Base-by-base conservation (phyloP, 2,888 invertebrate species). In the Tyria jacobaeae region DNA sequence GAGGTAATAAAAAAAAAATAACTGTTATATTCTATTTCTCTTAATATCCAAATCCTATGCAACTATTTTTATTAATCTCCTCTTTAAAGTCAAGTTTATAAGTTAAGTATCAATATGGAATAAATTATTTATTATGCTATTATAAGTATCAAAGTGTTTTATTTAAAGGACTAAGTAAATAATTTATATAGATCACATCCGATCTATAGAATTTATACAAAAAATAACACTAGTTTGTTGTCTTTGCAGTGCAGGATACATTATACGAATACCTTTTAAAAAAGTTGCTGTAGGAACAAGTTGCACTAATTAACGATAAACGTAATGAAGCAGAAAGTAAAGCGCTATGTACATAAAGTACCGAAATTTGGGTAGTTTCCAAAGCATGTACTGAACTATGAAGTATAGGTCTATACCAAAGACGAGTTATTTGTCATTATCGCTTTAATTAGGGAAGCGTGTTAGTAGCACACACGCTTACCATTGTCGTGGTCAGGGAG, bases 401-500 rank as follows among this genome's bases (percentile, higher is more conserved):
- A 12, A 21, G 12, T 4, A 4, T 21, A 1, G 12, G 5, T 12
- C 12, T 0, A 21, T 21, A 44, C 1, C 1, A 21, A 44, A 3
- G 3, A 44, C 17, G 21, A 17, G 39, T 17, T 17, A n/a, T 41
- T 17, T 17, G 9, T 4, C 6, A 27, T 27, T 6, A 27, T 27
- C 27, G 27, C 27, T 31, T 31, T 31, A 31, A 31, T 31, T 7
- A 4, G 7, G 27, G 47, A 5, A 37, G n/a, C 2, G 5, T 53
- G 35, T 58, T 58, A 54, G 54, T 58, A 44, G 27, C 41, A 52
- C 51, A 62, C 56, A 55, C 44, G 53, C 55, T 87, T 79, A 94
- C 94, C 93, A 77, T 88, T 87, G 62, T 94, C 94, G 57, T 91
- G 88, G 75, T 94, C 94, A 61, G 91, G 89, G 62, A 91, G 78